Conservation (phyloP, 2,113 vertebrate genomes). For the Sprattus sprattus region DNA sequence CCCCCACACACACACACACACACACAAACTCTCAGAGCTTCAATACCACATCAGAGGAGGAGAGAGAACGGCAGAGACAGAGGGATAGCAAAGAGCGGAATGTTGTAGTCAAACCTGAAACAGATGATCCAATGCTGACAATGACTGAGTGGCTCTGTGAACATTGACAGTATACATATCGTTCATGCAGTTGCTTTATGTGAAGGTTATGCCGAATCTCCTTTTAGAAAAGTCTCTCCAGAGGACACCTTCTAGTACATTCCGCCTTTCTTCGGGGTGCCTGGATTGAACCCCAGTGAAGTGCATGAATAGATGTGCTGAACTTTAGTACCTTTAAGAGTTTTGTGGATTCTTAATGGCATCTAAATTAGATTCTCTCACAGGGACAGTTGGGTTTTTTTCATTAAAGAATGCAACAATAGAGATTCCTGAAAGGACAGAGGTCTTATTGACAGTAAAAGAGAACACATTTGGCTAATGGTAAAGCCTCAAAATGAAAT, state of each 20-base stretch:
- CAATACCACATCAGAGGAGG: background rate
- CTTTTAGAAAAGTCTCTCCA: background rate
- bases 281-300: background rate
- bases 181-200: background rate
- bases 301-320: background rate
- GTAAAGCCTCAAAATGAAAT: background rate
- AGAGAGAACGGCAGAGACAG: background rate
- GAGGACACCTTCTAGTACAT: background rate
- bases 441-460: background rate
- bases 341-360: background rate
- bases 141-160: background rate
- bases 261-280: background rate
- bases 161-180: background rate
- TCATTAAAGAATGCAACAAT: background rate
- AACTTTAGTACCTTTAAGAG: background rate
- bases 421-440: background rate
- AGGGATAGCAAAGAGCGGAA: background rate
- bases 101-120: background rate
- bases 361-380: background rate
- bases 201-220: background rate
- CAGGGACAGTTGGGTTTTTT: background rate
- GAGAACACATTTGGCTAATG: background rate
- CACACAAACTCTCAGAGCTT: background rate
- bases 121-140: background rate
- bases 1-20: too few relatives aligned